A percentile compares a stretch with the other conserved stretches of the same genome.
phyloP scores from a whole-genome alignment of 2,888 invertebrate genomes.

The Watsonalla cultraria region DNA sequence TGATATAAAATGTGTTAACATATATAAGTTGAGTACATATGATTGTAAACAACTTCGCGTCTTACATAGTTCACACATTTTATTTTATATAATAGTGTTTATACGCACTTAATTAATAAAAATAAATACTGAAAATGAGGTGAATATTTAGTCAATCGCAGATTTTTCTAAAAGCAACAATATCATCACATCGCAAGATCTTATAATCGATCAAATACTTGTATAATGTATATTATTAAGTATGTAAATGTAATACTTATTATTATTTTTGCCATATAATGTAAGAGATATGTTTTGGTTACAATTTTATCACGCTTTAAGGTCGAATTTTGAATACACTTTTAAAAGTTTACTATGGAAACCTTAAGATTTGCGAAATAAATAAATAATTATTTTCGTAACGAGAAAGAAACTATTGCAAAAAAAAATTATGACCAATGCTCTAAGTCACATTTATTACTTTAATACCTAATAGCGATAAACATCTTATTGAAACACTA shows the following conservation, averaged over 20 bases:
- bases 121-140: background rate
- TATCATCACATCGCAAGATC: slow-evolving; percentile 33
- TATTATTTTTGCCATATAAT: slow-evolving; percentile 53
- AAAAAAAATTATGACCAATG: slow-evolving; percentile 30
- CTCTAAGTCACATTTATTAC: slow-evolving; percentile 76
- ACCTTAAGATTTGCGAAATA: slow-evolving; percentile 3
- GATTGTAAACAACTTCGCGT: slow-evolving; percentile 64
- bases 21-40: slow-evolving; percentile 54
- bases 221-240: slow-evolving; percentile 21
- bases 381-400: background rate
- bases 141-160: background rate
- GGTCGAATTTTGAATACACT: slow-evolving; percentile 14
- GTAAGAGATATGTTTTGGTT: slow-evolving; percentile 74
- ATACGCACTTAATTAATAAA: background rate
- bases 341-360: slow-evolving; percentile 10
- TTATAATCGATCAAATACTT: slow-evolving; percentile 18
- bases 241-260: slow-evolving; percentile 26
- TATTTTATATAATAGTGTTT: slow-evolving; percentile 6
- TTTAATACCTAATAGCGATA: slow-evolving; percentile 48
- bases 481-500: slow-evolving; percentile 22
- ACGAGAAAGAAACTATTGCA: slow-evolving; percentile 10
- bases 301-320: slow-evolving; percentile 57
- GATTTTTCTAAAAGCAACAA: background rate
- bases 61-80: slow-evolving; percentile 54
- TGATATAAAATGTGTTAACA: slow-evolving; percentile 44